Evolutionary conservation across 2,888 invertebrate genomes (phyloP).

Genomic region (Opisthograptis luteolata): DNA sequence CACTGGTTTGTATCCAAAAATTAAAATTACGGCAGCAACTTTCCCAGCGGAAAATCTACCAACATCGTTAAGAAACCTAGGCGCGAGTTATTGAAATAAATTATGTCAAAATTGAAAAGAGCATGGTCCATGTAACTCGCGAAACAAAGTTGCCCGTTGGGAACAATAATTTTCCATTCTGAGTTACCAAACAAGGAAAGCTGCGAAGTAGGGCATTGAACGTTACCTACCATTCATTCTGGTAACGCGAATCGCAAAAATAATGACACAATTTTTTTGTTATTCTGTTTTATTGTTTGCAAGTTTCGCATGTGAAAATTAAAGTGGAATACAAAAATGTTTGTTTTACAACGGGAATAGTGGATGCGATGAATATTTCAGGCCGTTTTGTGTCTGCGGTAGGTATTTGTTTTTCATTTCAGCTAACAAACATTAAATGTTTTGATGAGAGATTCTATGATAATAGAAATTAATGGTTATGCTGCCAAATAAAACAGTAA

Average conservation of each 20-base stretch:
- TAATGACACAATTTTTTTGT: conserved; percentile 43
- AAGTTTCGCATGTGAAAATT: conserved; percentile 32
- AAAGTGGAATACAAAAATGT: background rate
- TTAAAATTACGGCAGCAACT: conserved; percentile 20
- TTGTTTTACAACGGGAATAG: background rate
- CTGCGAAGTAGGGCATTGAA: conserved; percentile 41
- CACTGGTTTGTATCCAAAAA: conserved; percentile 12
- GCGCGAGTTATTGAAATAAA: conserved; percentile 29
- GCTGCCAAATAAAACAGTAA: background rate
- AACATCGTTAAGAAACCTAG: conserved; percentile 17
- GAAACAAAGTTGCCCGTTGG: conserved; percentile 39
- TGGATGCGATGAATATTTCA: background rate
- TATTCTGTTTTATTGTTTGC: conserved; percentile 36
- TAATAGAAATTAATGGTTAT: conserved; percentile 1
- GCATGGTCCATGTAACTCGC: conserved; percentile 32
- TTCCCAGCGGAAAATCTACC: conserved; percentile 12
- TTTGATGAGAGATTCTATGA: background rate
- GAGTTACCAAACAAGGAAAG: conserved; percentile 44
- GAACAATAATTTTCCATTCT: conserved; percentile 51
- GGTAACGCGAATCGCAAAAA: conserved; percentile 44
- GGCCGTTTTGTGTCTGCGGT: background rate
- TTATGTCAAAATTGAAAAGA: conserved; percentile 33
- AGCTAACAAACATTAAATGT: background rate
- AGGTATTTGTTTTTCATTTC: conserved; percentile 8
- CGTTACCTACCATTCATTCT: conserved; percentile 25